A percentile compares a stretch with the other conserved stretches of the same genome.
phyloP scores from a whole-genome alignment of 2,113 vertebrate species.

The Ammospiza caudacuta region DNA sequence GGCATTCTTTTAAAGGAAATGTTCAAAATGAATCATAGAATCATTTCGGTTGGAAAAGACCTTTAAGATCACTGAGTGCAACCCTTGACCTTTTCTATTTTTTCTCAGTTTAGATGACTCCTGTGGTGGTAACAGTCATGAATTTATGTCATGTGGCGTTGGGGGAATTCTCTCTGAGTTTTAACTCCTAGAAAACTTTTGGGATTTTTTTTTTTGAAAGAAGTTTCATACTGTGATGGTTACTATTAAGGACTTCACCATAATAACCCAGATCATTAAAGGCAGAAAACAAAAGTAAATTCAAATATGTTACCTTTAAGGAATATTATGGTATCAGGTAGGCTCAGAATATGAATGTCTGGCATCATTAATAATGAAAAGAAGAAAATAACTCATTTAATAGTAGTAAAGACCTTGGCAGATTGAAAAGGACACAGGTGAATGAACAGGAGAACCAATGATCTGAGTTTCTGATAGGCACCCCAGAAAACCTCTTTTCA shows the following conservation, averaged over 20 bases:
- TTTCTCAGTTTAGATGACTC: not conserved
- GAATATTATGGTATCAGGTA: not conserved
- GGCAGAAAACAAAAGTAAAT: not conserved
- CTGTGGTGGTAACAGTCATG: not conserved
- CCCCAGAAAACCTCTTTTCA: not conserved
- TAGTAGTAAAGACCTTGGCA: not conserved
- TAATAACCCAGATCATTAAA: not conserved
- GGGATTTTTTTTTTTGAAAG: not conserved
- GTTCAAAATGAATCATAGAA: not conserved
- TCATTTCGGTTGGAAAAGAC: not conserved
- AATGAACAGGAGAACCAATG: not conserved
- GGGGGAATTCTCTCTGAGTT: not conserved
- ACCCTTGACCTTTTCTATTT: not conserved
- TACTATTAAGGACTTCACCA: not conserved
- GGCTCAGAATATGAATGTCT: not conserved
- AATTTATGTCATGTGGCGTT: not conserved
- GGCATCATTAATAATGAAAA: not conserved
- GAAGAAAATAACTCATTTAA: not conserved
- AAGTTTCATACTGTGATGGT: not conserved
- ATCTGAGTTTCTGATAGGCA: not conserved
- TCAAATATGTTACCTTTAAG: not conserved
- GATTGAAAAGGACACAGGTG: not conserved
- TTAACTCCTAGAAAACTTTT: not conserved
- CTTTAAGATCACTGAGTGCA: not conserved
- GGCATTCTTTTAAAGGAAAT: not conserved